These are phyloP conservation scores for Drosophila murphyi DNA, from an alignment of 1,140 invertebrate species.

Conservation along the genomic window DNA sequence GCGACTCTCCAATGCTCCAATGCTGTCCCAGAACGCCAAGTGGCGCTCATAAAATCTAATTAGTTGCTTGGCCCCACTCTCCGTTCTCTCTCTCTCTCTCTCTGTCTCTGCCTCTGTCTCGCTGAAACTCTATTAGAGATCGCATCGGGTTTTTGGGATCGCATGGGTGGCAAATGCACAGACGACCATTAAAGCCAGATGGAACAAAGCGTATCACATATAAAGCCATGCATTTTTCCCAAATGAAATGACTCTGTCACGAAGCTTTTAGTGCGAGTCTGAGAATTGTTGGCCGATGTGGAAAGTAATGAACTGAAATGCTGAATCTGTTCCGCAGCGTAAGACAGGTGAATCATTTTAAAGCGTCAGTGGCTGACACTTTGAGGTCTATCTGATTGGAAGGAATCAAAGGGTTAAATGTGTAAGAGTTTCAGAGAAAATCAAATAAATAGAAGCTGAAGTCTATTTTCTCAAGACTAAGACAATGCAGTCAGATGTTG, in stretches of 20 bases:
- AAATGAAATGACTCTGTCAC: constrained; percentile 78
- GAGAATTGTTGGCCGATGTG: constrained; percentile 1
- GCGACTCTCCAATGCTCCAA: constrained; percentile 1
- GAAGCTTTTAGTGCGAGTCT: constrained; percentile 65
- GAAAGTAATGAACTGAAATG: not conserved
- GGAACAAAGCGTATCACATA: constrained; percentile 70
- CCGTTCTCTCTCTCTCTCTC: not conserved
- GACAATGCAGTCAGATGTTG: too few relatives aligned
- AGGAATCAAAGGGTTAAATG: not conserved
- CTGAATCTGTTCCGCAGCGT: constrained; percentile 18
- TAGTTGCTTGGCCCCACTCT: constrained; percentile 65
- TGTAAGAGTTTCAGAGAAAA: not conserved
- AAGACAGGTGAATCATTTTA: constrained; percentile 46
- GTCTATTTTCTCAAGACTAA: too few relatives aligned
- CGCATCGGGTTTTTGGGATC: constrained; percentile 8
- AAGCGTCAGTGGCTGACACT: constrained; percentile 35
- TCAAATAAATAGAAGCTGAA: too few relatives aligned
- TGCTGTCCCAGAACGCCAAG: constrained; percentile 21
- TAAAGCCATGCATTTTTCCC: constrained; percentile 51
- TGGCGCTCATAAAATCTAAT: constrained; percentile 78
- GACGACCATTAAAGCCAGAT: constrained; percentile 68
- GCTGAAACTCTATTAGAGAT: constrained; percentile 1
- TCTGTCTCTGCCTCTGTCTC: too few relatives aligned
- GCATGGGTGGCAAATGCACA: constrained; percentile 71
- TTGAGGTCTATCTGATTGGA: constrained; percentile 4